phyloP scores from a whole-genome alignment of 2,113 vertebrate species.

The Carassius carassius region DNA sequence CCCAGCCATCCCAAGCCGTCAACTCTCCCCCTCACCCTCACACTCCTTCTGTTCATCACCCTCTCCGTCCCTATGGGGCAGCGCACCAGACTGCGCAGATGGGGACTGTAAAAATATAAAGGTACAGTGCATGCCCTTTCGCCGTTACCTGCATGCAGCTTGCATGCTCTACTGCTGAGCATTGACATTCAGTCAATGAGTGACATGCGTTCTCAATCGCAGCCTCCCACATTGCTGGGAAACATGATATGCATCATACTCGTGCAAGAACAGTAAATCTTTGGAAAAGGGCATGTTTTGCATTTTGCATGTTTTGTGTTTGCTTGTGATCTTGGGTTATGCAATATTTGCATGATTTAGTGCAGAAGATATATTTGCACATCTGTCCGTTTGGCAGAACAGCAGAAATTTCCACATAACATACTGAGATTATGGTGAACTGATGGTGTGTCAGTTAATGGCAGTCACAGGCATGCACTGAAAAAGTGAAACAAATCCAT shows the following conservation, averaged over 20 bases:
- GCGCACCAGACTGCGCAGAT: slow-evolving; percentile 71
- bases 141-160: slow-evolving; percentile 56
- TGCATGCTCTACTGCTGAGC: slow-evolving; percentile 44
- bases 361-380: not conserved
- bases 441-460: not conserved
- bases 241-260: slow-evolving; percentile 16
- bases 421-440: not conserved
- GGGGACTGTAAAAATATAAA: slow-evolving; percentile 75
- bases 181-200: not conserved
- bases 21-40: slow-evolving; percentile 69
- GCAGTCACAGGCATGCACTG: not conserved
- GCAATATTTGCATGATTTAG: not conserved
- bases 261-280: not conserved
- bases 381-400: not conserved
- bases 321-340: not conserved
- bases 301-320: slow-evolving; percentile 18
- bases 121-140: slow-evolving; percentile 62
- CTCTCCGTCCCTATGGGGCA: slow-evolving; percentile 66
- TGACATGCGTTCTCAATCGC: slow-evolving; percentile 5
- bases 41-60: slow-evolving; percentile 69
- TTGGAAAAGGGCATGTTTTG: slow-evolving; percentile 2
- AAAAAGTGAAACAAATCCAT: no score
- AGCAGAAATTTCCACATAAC: not conserved
- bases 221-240: not conserved
- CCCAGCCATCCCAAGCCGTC: slow-evolving; percentile 61